Evolutionary conservation across 2,888 invertebrate genomes (phyloP).

Genomic region (Ophion obscuratus): DNA sequence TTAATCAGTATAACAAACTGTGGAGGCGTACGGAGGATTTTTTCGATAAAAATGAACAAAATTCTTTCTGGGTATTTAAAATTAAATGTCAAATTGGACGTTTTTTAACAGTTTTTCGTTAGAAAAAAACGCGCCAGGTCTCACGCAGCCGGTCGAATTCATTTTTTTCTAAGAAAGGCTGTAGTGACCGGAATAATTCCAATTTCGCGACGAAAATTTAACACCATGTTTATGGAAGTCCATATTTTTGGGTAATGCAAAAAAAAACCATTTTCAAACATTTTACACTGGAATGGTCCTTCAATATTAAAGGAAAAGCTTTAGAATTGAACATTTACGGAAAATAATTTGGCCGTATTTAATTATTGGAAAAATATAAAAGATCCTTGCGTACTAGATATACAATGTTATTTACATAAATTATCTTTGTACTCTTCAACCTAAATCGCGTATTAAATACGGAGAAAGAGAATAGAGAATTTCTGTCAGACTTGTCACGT

Average conservation of each 20-base stretch:
- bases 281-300: no score
- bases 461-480: conserved; percentile 30
- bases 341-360: conserved; percentile 11
- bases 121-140: neutral
- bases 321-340: neutral
- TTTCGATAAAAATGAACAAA: no score
- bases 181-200: no score
- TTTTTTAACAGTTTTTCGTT: neutral
- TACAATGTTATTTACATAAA: conserved; percentile 16
- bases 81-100: neutral
- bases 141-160: no score
- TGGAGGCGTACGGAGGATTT: no score
- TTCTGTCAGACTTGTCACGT: conserved; percentile 59
- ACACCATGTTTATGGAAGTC: no score
- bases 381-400: neutral
- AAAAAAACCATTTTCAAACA: no score
- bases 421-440: conserved; percentile 31
- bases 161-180: no score
- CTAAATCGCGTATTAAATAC: conserved; percentile 13
- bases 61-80: no score
- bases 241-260: no score
- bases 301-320: neutral
- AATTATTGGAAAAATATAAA: conserved; percentile 15
- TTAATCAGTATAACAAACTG: no score
- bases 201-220: no score